phyloP scores from a whole-genome alignment of 2,797 vertebrate species.

The Clarias pachynema region DNA sequence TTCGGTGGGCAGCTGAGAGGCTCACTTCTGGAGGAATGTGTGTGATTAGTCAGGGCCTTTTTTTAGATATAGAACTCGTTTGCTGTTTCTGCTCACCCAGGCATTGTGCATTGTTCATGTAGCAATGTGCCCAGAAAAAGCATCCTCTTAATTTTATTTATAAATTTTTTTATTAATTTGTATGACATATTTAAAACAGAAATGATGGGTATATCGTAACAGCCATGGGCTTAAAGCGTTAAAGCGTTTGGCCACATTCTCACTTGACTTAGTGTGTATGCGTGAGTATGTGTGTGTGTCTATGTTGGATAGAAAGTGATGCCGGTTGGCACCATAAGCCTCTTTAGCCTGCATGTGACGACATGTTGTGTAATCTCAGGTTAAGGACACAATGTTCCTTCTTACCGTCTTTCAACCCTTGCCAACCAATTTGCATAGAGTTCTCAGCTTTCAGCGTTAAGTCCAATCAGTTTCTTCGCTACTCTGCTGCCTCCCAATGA shows the following conservation, averaged over 20 bases:
- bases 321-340: conserved; percentile 23
- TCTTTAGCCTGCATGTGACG: conserved; percentile 33
- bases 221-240: not conserved
- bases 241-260: conserved; percentile 5
- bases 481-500: conserved; percentile 11
- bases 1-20: conserved; percentile 31
- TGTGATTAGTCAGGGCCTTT: conserved; percentile 40
- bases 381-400: conserved; percentile 57
- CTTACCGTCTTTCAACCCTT: conserved; percentile 39
- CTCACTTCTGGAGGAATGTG: conserved; percentile 30
- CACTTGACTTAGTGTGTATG: not conserved
- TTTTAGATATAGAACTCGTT: not conserved
- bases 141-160: not conserved
- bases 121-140: not conserved
- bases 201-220: not conserved
- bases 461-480: conserved; percentile 25
- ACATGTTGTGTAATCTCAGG: conserved; percentile 46
- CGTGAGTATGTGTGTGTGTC: not conserved
- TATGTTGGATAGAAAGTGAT: conserved; percentile 10
- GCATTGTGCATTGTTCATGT: not conserved
- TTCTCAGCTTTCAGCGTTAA: conserved; percentile 21
- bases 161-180: not conserved
- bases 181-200: no score
- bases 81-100: not conserved
- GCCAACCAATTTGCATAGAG: conserved; percentile 51